These are phyloP conservation scores for Eunapius fragilis DNA, from an alignment of 37 sponge, comb jelly and placozoan genomes.

Conservation along the genomic window DNA sequence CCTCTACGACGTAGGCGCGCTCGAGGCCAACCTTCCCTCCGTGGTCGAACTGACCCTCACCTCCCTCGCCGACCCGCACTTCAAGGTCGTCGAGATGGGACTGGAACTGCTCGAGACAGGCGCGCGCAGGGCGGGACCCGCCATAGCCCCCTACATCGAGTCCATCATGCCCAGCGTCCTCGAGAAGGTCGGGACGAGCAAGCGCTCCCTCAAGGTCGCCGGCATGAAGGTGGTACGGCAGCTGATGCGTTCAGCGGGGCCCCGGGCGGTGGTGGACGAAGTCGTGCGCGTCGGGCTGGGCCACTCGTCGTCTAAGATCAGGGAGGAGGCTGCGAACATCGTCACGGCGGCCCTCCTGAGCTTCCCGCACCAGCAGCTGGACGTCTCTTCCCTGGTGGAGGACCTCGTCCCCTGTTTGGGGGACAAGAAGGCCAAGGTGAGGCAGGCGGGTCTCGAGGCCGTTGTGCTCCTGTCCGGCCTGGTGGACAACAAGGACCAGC, in stretches of 20 bases:
- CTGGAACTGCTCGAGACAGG: slow-evolving; percentile 51
- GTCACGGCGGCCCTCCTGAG: slow-evolving; percentile 65
- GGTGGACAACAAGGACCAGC: slow-evolving; percentile 35
- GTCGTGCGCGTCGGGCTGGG: slow-evolving; percentile 41
- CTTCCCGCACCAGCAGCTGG: slow-evolving; percentile 54
- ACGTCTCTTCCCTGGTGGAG: slow-evolving; percentile 43
- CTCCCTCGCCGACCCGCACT: slow-evolving; percentile 67
- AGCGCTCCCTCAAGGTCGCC: slow-evolving; percentile 56
- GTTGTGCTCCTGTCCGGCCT: slow-evolving; percentile 56
- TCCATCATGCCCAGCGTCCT: slow-evolving; percentile 23
- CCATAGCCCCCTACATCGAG: slow-evolving; percentile 20
- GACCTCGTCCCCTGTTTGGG: slow-evolving; percentile 50
- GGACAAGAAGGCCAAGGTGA: slow-evolving; percentile 69
- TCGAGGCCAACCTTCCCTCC: slow-evolving; percentile 30
- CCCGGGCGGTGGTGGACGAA: slow-evolving; percentile 49
- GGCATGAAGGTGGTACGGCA: slow-evolving; percentile 57
- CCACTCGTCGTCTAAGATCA: slow-evolving; percentile 52
- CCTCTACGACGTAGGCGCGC: background rate
- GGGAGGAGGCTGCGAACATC: slow-evolving; percentile 83
- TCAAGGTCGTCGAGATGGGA: slow-evolving; percentile 70
- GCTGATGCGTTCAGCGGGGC: slow-evolving; percentile 55
- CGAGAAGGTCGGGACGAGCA: slow-evolving; percentile 63
- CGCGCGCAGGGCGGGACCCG: background rate
- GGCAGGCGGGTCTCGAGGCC: slow-evolving; percentile 81
- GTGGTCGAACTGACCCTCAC: slow-evolving; percentile 33